Base-by-base conservation (phyloP, 1,140 invertebrate genomes). In the Rhyzopertha dominica region DNA sequence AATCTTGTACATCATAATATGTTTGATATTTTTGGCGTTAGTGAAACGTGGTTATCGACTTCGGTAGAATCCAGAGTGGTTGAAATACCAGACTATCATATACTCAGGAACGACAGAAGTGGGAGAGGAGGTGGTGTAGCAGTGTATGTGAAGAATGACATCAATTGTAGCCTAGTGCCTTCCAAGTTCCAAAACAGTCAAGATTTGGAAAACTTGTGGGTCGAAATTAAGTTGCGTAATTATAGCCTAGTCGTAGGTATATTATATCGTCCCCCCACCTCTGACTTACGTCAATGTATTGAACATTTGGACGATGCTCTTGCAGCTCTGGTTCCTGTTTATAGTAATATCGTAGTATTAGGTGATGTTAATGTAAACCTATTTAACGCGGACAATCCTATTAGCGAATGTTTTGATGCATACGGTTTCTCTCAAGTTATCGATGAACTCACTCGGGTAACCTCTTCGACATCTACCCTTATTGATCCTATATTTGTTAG, bases 41-140 rank as follows among this genome's bases (percentile, higher is more conserved):
- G 26, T 36, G 42, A 43, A 22, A 43, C 42, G 24, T 36, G 42
- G 42, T 20, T 43, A 12, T 12, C 10, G 9, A 20, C 7, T 5
- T 29, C 19, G n/a, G n/a, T 20, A 4, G 14, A 20, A 17, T 14
- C 17, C 17, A 7, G 23, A 14, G 29, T 9, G n/a, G 5, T 36
- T 23, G 23, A 22, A 22, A 14, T 35, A 13, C 42, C 42, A 13
- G 42, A 23, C n/a, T 43, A 35, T 35, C 28, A 10, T 20, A 9
- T 43, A 3, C 8, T 35, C 18, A 30, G 31, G 19, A 23, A 35
- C 7, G 41, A 43, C 35, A 43, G 41, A 36, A 12, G n/a, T 22
- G 30, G 30, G 17, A 43, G 41, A 17, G 41, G 41, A 2, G 41
- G 17, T 10, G 22, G 20, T n/a, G 41, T 43, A 22, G 29, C 26